A percentile compares a stretch with the other conserved stretches of the same genome.
phyloP scores from a whole-genome alignment of 2,888 invertebrate species.

The Yponomeuta evonymella region DNA sequence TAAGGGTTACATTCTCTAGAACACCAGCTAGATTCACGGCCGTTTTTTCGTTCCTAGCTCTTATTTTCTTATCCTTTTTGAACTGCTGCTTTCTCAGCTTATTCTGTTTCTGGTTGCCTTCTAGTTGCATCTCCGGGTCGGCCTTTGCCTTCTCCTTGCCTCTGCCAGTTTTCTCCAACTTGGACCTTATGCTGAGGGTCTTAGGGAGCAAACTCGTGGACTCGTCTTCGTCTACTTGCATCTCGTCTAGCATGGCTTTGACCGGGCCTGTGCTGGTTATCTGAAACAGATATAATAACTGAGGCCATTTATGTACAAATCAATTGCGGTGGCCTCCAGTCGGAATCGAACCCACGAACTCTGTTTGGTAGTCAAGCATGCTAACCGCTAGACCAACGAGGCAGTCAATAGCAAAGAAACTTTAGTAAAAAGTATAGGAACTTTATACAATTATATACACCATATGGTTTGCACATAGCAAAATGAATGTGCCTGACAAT shows the following conservation, averaged over 20 bases:
- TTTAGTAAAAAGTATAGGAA: too few relatives aligned
- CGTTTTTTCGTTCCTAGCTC: constrained; percentile 74
- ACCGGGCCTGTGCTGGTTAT: constrained; percentile 80
- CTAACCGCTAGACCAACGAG: too few relatives aligned
- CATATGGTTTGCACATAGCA: too few relatives aligned
- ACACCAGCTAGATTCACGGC: constrained; percentile 79
- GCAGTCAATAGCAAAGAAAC: too few relatives aligned
- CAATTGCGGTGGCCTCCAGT: too few relatives aligned
- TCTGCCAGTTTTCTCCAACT: constrained; percentile 52
- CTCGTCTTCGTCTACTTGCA: constrained; percentile 75
- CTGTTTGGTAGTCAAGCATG: too few relatives aligned
- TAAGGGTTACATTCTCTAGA: constrained; percentile 77
- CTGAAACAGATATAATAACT: constrained; percentile 39
- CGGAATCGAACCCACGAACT: too few relatives aligned
- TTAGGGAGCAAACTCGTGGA: constrained; percentile 50
- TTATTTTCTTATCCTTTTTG: constrained; percentile 79
- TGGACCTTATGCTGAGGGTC: constrained; percentile 54
- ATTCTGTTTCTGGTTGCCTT: constrained; percentile 78
- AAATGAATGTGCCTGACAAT: too few relatives aligned
- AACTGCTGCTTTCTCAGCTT: constrained; percentile 71
- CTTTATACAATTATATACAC: too few relatives aligned
- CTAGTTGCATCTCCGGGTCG: constrained; percentile 81
- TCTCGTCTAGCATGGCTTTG: constrained; percentile 57
- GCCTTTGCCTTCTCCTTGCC: constrained; percentile 54
- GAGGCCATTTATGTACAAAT: too few relatives aligned